Base-by-base conservation (phyloP, 2,888 invertebrate genomes). In the Theretra japonica region DNA sequence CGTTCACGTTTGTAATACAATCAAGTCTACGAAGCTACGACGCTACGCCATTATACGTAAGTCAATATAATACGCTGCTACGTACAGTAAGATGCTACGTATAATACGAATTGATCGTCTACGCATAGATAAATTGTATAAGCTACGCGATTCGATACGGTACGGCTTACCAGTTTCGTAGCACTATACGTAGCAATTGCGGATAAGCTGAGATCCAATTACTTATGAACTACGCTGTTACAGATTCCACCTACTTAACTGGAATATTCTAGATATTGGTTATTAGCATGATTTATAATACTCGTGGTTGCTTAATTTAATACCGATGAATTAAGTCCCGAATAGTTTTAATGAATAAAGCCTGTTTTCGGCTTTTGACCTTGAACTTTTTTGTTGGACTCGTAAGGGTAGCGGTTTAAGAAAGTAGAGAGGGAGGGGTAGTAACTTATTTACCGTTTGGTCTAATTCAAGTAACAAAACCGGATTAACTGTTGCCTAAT, bases 171-270 rank as follows among this genome's bases (percentile, higher is more conserved):
- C 41, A 65, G 65, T 65, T 65, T 65, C 65, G 65, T 65, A 65
- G 65, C 65, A 65, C 41, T 41, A 41, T 65, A 65, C 65, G 65
- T 65, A 48, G 65, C 65, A 65, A 48, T 65, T 48, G 65, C 65
- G 65, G 65, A 65, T 65, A 65, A 65, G 65, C 48, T 41, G 65
- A 41, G 65, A 65, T 65, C 41, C 65, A 65, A 65, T 65, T 65
- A 48, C 65, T 48, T 65, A 65, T 65, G 65, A 65, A 65, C 48
- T 48, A 65, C 48, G 41, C 48, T 65, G 41, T 17, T 65, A 65
- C 33, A 62, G 41, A 60, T 65, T 65, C 21, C 17, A 17, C 6
- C 30, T 33, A n/a, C 41, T 48, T 15, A 7, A 41, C 65, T 48
- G 23, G 21, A 41, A 17, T 11, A n/a, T 62, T 41, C 41, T 33